Base-by-base conservation (phyloP, 2,888 invertebrate species). In the Cordilura impudica region DNA sequence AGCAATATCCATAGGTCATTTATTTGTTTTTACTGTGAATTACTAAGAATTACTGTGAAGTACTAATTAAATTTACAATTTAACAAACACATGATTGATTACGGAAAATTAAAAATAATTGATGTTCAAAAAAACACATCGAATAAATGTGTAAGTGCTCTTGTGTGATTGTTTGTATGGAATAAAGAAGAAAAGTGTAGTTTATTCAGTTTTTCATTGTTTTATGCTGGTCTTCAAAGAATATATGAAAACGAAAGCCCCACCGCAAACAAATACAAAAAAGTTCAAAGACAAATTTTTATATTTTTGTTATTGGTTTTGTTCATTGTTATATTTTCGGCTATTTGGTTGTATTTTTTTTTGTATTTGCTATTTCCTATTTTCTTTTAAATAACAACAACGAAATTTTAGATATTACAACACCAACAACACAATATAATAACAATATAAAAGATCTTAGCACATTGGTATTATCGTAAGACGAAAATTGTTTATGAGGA, bases 401-500 rank as follows among this genome's bases (percentile, higher is more conserved):
- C 35, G 4, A n/a, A n/a, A 23, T 39, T 39, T 0, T 3, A 14
- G 0, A 58, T 12, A 19, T 39, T n/a, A n/a, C 18, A 31, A 18
- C 1, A 29, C 31, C 8, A 56, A 19, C 51, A 23, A 53, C 26
- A 19, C 51, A 23, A 53, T 35, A 69, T 29, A 69, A 56, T 26
- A 61, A 69, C 29, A 49, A 63, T 51, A 29, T 10, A 35, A n/a
- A 7, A 26, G 26, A 7, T 47, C 4, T 56, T 12, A 39, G 65
- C 21, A 61, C 60, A 54, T 51, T 76, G 66, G 35, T 54, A 19
- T 43, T 16, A 51, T 51, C 7, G 18, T 47, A 8, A 5, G 5
- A 53, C 35, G 60, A 26, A 47, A 53, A 35, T 67, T 49, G 75
- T 75, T 67, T 75, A 75, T 79, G 79, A 71, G 23, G 75, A 49